Percentiles rank a stretch among this genome's conserved stretches.
phyloP scores from a whole-genome alignment of 2,888 invertebrate species.

The Lithophane leautieri region DNA sequence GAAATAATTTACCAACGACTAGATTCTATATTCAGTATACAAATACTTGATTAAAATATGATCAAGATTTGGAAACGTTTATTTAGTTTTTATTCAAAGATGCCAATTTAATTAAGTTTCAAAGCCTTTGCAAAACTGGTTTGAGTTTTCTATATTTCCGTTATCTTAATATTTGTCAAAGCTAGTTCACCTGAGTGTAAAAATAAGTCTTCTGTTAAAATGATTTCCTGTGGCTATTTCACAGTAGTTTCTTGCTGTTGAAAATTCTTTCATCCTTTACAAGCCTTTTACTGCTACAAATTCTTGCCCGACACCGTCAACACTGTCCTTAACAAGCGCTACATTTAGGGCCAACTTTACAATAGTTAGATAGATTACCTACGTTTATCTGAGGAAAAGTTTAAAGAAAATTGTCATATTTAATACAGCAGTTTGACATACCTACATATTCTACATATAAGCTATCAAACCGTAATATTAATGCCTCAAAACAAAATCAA shows the following conservation, averaged over 20 bases:
- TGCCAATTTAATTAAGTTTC: not conserved
- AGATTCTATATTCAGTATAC: not conserved
- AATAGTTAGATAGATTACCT: too few species aligned
- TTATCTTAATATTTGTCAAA: conserved; percentile 1
- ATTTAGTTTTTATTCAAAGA: conserved; percentile 3
- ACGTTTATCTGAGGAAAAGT: too few species aligned
- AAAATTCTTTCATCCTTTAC: not conserved
- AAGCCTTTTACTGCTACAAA: too few species aligned
- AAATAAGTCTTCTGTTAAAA: not conserved
- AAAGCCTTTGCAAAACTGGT: conserved; percentile 17
- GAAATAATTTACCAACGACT: not conserved
- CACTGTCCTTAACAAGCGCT: not conserved
- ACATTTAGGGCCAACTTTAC: not conserved
- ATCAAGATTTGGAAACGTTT: conserved; percentile 9
- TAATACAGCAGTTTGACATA: too few species aligned
- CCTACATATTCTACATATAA: not conserved
- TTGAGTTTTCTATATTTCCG: conserved; percentile 29
- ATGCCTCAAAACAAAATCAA: not conserved
- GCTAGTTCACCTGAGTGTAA: conserved; percentile 3
- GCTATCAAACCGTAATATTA: not conserved
- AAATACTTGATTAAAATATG: conserved; percentile 10
- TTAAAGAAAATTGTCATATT: too few species aligned
- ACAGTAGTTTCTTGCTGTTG: not conserved
- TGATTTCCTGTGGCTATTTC: not conserved
- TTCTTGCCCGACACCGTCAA: not conserved